A percentile compares a stretch with the other conserved stretches of the same genome.
phyloP scores from a whole-genome alignment of 2,888 invertebrate species.

The Eupithecia insigniata region DNA sequence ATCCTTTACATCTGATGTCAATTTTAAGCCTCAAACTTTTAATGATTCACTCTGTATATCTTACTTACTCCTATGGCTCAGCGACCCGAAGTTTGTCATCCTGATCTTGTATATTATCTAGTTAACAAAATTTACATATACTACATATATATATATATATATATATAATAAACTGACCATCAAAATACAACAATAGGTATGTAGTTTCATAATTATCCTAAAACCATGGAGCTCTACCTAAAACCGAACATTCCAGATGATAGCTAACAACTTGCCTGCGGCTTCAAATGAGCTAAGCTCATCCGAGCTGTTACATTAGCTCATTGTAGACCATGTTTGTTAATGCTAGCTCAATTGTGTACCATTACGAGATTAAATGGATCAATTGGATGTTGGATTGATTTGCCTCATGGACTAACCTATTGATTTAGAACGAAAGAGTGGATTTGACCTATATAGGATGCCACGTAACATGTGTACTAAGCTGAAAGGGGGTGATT shows the following conservation, averaged over 20 bases:
- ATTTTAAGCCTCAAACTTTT: no score
- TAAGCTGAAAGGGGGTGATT: no score
- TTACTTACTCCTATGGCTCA: no score
- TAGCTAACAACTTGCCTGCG: not conserved
- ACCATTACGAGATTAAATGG: not conserved
- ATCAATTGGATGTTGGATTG: slow-evolving; percentile 7
- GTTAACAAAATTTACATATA: no score
- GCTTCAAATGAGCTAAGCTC: not conserved
- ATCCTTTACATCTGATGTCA: no score
- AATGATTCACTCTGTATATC: no score
- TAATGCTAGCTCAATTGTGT: slow-evolving; percentile 4
- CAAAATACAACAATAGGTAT: not conserved
- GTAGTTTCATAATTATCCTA: not conserved
- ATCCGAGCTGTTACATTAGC: slow-evolving; percentile 7
- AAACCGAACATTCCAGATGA: not conserved
- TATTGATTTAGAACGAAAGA: slow-evolving; percentile 8
- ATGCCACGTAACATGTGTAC: no score
- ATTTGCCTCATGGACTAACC: not conserved
- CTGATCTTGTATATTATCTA: no score
- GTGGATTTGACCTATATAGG: not conserved
- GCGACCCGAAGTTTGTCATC: no score
- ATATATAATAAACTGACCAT: no score
- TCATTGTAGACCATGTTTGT: slow-evolving; percentile 8
- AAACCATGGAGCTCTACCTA: not conserved
- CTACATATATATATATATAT: no score